Percentiles rank a stretch among this genome's conserved stretches.
These are phyloP conservation scores for Acrocera orbiculus DNA, from an alignment of 2,888 invertebrate genomes.

Conservation along the genomic window DNA sequence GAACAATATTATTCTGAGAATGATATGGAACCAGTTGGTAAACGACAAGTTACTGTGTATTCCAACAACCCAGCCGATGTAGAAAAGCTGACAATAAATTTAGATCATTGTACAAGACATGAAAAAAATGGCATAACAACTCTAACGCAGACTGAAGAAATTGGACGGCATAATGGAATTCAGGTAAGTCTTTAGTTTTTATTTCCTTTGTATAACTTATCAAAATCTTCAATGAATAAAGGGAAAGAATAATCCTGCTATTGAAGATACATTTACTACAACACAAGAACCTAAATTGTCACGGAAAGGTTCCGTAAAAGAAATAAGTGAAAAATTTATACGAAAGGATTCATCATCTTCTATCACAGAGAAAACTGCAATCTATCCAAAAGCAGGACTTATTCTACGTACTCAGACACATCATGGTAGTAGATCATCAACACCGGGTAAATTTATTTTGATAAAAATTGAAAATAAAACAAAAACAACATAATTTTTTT, in stretches of 20 bases:
- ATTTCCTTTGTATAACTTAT: neutral
- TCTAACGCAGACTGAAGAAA: conserved; percentile 20
- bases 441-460: conserved; percentile 15
- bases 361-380: conserved; percentile 18
- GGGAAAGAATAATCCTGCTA: conserved; percentile 1
- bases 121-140: conserved; percentile 29
- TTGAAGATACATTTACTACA: neutral
- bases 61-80: conserved; percentile 40
- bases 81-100: conserved; percentile 14
- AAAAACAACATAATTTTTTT: too few species aligned
- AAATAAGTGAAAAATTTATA: conserved; percentile 61
- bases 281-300: conserved; percentile 21
- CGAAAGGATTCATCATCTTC: conserved; percentile 36
- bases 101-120: conserved; percentile 11
- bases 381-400: conserved; percentile 55
- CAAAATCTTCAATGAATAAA: neutral
- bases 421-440: conserved; percentile 21
- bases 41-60: conserved; percentile 52
- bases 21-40: conserved; percentile 48
- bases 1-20: conserved; percentile 51
- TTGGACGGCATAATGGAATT: conserved; percentile 18
- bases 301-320: conserved; percentile 57
- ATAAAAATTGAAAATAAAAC: too few species aligned
- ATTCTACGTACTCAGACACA: conserved; percentile 43
- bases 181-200: conserved; percentile 7